phyloP scores from a whole-genome alignment of 2,797 vertebrate species.

The Pyrocephalus nanus region DNA sequence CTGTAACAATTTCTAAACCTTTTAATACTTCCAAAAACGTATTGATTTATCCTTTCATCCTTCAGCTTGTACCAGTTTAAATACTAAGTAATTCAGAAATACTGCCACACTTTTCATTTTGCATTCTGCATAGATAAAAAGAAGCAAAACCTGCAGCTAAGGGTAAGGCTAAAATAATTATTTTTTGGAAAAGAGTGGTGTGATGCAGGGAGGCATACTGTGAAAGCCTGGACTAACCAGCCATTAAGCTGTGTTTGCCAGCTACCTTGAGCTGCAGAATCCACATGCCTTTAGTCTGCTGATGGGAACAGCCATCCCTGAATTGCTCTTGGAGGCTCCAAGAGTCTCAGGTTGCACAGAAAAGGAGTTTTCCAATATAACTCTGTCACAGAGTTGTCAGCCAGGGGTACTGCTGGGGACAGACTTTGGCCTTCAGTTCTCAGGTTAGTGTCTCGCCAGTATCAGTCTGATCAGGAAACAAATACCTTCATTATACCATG shows the following conservation, averaged over 20 bases:
- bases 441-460: background rate
- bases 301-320: background rate
- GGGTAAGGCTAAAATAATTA: background rate
- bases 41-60: background rate
- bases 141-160: background rate
- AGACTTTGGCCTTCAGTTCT: background rate
- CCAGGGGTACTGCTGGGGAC: background rate
- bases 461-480: background rate
- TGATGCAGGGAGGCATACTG: fast-evolving
- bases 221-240: background rate
- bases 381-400: too few species aligned
- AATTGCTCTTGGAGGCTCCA: background rate
- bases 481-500: background rate
- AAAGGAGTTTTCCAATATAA: fast-evolving
- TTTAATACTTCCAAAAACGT: background rate
- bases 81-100: background rate
- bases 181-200: background rate
- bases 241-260: background rate
- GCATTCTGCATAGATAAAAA: background rate
- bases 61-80: background rate
- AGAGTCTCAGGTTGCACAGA: background rate
- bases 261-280: background rate
- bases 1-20: background rate
- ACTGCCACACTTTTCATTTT: background rate
- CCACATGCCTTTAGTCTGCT: fast-evolving